Evolutionary conservation across 1,140 invertebrate genomes (phyloP).

Genomic region (Tenebrio molitor): DNA sequence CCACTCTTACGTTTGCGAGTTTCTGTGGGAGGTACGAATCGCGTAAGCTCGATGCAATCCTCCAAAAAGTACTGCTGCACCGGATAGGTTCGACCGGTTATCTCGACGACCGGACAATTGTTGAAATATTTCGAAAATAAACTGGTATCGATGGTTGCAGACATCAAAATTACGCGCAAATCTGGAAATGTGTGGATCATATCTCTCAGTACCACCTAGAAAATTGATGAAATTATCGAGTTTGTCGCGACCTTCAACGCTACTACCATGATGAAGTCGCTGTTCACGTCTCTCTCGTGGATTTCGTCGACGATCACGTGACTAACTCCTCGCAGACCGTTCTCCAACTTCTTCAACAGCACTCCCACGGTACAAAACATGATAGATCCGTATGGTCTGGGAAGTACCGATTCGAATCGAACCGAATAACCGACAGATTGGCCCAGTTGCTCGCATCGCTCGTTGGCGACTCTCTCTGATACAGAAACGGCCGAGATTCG

Average conservation of each 20-base stretch:
- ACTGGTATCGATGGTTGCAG: conserved; percentile 94
- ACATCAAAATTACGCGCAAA: conserved; percentile 95
- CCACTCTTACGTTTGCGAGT: conserved; percentile 76
- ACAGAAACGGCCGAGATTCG: conserved; percentile 96
- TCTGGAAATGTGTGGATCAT: conserved; percentile 93
- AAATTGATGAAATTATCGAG: conserved; percentile 12
- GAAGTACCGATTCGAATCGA: conserved; percentile 89
- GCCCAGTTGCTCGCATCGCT: conserved; percentile 89
- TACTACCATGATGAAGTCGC: conserved; percentile 91
- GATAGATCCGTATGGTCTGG: conserved; percentile 92
- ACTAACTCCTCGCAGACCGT: conserved; percentile 87
- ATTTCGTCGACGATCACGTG: conserved; percentile 98
- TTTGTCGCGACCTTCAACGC: neutral
- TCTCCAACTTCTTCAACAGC: conserved; percentile 90
- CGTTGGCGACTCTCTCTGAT: conserved; percentile 89
- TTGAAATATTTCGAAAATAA: conserved; percentile 94
- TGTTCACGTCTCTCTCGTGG: conserved; percentile 97
- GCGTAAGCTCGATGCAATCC: conserved; percentile 86
- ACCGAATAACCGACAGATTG: conserved; percentile 92
- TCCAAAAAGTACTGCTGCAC: conserved; percentile 92
- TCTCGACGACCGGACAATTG: conserved; percentile 85
- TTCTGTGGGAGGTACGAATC: conserved; percentile 82
- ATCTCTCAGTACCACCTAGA: conserved; percentile 85
- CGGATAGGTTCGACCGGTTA: conserved; percentile 84
- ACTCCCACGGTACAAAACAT: conserved; percentile 97